A percentile compares a stretch with the other conserved stretches of the same genome.
Conservation (phyloP, 1,140 invertebrate genomes). For the Lepidotrigona ventralis region DNA sequence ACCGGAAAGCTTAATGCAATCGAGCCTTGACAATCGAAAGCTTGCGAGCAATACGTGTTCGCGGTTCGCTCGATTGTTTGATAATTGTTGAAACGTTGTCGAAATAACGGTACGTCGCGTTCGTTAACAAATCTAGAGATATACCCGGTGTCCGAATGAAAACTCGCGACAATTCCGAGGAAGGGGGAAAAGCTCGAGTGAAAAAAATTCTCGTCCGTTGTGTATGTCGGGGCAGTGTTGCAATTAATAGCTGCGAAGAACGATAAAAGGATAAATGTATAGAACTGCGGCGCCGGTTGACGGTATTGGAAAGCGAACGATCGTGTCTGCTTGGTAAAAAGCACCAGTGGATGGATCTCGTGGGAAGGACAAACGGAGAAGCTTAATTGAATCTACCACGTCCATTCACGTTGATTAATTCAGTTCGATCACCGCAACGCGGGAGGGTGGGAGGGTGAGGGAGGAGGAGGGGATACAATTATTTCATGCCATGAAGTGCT, state of each 20-base stretch:
- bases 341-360: not conserved
- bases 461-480: constrained; percentile 46
- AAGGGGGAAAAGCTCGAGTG: too few species aligned
- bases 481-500: constrained; percentile 47
- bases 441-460: too few species aligned
- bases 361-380: constrained; percentile 21
- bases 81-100: constrained; percentile 28
- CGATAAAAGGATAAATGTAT: constrained; percentile 31
- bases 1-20: constrained; percentile 48
- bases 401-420: constrained; percentile 56
- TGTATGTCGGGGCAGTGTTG: constrained; percentile 9
- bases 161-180: too few species aligned
- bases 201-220: not conserved
- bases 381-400: constrained; percentile 59
- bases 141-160: not conserved
- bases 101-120: not conserved
- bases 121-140: not conserved
- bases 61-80: not conserved
- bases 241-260: constrained; percentile 7
- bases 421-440: constrained; percentile 43
- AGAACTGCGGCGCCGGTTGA: not conserved
- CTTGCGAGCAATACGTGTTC: not conserved
- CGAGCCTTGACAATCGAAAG: constrained; percentile 1
- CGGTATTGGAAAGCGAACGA: constrained; percentile 3
- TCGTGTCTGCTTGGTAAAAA: constrained; percentile 12